Conservation (phyloP, 2,797 vertebrate genomes). For the Jordanella pulchra region DNA sequence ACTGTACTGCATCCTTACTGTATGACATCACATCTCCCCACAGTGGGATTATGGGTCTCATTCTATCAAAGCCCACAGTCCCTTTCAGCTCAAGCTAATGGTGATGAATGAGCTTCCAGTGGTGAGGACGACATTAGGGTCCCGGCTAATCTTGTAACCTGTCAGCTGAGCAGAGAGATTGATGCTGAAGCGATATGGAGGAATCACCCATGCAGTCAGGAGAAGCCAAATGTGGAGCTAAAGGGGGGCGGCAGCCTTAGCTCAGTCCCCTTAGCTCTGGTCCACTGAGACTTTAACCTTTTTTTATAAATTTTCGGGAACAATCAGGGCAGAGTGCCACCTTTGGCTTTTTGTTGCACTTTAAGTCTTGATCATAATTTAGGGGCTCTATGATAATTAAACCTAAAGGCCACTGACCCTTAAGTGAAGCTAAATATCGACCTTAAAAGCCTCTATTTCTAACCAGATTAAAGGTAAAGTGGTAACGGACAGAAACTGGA, state of each 20-base stretch:
- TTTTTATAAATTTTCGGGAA: conserved; percentile 46
- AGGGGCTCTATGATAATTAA: not conserved
- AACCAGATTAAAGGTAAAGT: conserved; percentile 65
- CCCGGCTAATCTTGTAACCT: conserved; percentile 71
- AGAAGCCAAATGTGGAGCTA: not conserved
- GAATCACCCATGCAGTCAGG: conserved; percentile 8
- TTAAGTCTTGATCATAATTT: not conserved
- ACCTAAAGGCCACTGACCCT: conserved; percentile 17
- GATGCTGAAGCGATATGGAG: conserved; percentile 53
- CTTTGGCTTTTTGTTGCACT: conserved; percentile 24
- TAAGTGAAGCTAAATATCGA: conserved; percentile 44
- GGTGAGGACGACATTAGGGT: conserved; percentile 63
- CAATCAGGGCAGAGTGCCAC: conserved; percentile 8
- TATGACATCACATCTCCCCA: conserved; percentile 43
- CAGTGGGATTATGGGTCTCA: conserved; percentile 46
- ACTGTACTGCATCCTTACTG: conserved; percentile 25
- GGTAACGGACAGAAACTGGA: conserved; percentile 52
- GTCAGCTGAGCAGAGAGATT: conserved; percentile 68
- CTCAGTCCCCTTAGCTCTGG: conserved; percentile 1
- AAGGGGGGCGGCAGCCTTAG: not conserved
- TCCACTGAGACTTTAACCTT: conserved; percentile 45
- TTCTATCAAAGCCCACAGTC: conserved; percentile 34
- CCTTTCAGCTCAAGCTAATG: conserved; percentile 38
- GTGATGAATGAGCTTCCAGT: conserved; percentile 68
- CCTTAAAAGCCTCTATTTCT: conserved; percentile 50